Percentiles rank a stretch among this genome's conserved stretches.
phyloP scores from a whole-genome alignment of 1,140 invertebrate genomes.

The Gonioctena quinquepunctata region DNA sequence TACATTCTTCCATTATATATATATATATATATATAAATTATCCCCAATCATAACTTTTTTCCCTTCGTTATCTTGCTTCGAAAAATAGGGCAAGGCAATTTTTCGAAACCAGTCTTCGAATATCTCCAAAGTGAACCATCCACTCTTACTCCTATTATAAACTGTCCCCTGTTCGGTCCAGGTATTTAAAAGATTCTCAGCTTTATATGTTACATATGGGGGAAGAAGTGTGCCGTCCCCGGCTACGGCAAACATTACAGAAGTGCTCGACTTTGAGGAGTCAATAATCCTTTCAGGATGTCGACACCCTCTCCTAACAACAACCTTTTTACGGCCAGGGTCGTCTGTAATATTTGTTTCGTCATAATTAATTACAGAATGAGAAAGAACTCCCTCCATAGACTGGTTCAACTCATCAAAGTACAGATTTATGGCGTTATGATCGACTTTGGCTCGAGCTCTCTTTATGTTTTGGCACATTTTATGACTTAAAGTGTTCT shows the following conservation, averaged over 20 bases:
- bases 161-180: conserved; percentile 33
- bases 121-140: conserved; percentile 42
- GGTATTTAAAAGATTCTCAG: conserved; percentile 38
- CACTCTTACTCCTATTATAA: conserved; percentile 38
- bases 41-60: conserved; percentile 51
- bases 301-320: conserved; percentile 45
- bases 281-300: conserved; percentile 50
- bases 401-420: conserved; percentile 7
- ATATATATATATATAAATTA: conserved; percentile 53
- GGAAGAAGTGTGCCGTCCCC: conserved; percentile 35
- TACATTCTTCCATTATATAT: conserved; percentile 36
- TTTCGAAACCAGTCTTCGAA: conserved; percentile 50
- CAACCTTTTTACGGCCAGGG: conserved; percentile 20
- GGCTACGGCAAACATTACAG: conserved; percentile 45
- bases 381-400: not conserved
- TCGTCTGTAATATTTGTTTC: conserved; percentile 20
- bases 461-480: not conserved
- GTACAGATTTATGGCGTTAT: conserved; percentile 2
- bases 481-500: conserved; percentile 1
- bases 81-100: conserved; percentile 31
- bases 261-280: conserved; percentile 38
- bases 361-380: conserved; percentile 7
- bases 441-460: conserved; percentile 3
- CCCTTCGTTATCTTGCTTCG: conserved; percentile 30
- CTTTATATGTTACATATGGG: conserved; percentile 44